Percentiles rank a stretch among this genome's conserved stretches.
Evolutionary conservation across 2,113 vertebrate species (phyloP).

Genomic region (Oreochromis niloticus): DNA sequence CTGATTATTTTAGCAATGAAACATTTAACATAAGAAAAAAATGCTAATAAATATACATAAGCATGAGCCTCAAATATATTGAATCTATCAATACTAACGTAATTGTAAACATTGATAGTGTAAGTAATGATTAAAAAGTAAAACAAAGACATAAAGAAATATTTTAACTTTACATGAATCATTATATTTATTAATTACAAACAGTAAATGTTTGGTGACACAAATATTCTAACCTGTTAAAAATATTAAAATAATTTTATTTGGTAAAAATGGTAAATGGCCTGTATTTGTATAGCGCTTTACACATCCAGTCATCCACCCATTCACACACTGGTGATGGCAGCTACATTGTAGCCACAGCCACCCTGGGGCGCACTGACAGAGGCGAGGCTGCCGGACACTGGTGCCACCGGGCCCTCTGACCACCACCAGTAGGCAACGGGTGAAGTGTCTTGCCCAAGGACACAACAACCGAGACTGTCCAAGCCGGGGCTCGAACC

Average conservation of each 20-base stretch:
- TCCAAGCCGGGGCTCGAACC: too few relatives aligned
- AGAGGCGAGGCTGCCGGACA: too few relatives aligned
- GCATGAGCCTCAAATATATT: fast-evolving
- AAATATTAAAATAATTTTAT: background rate
- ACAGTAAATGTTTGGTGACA: background rate
- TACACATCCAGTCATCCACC: too few relatives aligned
- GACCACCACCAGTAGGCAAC: too few relatives aligned
- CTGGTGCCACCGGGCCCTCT: too few relatives aligned
- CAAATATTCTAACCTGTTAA: background rate
- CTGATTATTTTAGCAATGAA: background rate
- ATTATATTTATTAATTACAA: background rate
- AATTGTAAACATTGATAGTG: fast-evolving
- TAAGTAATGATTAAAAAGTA: background rate
- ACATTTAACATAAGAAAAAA: background rate
- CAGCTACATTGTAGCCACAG: too few relatives aligned
- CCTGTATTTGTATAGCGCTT: too few relatives aligned
- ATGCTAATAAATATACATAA: background rate
- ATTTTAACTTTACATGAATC: background rate
- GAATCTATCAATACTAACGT: background rate
- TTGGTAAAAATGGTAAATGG: too few relatives aligned
- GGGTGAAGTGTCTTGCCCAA: too few relatives aligned
- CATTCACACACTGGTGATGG: too few relatives aligned
- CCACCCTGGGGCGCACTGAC: too few relatives aligned
- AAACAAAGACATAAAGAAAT: background rate
- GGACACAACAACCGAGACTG: too few relatives aligned